Conservation (phyloP, 2,113 vertebrate genomes). For the Geococcyx californianus region DNA sequence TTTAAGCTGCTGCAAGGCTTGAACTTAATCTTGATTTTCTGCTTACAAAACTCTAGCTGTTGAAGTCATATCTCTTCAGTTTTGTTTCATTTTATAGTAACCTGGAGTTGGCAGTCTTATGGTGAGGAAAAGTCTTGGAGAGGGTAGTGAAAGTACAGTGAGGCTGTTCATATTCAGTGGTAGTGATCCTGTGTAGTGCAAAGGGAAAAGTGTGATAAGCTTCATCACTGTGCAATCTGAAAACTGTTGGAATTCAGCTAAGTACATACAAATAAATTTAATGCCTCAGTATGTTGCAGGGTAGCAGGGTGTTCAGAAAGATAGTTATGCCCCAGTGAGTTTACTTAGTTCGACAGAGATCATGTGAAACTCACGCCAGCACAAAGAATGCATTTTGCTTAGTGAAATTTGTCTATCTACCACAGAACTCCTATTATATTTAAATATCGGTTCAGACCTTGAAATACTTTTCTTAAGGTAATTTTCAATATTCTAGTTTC, state of each 20-base stretch:
- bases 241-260: neutral
- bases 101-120: neutral
- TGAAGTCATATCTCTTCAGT: neutral
- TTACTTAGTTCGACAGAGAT: neutral
- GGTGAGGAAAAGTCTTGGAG: neutral
- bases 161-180: accelerated
- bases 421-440: neutral
- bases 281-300: neutral
- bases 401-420: neutral
- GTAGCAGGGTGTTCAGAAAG: neutral
- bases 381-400: neutral
- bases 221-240: neutral
- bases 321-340: neutral
- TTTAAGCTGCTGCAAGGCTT: neutral
- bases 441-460: neutral
- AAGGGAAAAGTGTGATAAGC: neutral
- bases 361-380: neutral
- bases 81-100: neutral
- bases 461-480: neutral
- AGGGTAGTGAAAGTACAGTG: neutral
- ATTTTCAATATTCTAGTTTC: neutral
- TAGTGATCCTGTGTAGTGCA: neutral
- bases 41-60: neutral
- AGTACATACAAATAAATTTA: neutral
- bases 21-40: neutral